phyloP scores from a whole-genome alignment of 2,113 vertebrate genomes.

The Heterotis niloticus region DNA sequence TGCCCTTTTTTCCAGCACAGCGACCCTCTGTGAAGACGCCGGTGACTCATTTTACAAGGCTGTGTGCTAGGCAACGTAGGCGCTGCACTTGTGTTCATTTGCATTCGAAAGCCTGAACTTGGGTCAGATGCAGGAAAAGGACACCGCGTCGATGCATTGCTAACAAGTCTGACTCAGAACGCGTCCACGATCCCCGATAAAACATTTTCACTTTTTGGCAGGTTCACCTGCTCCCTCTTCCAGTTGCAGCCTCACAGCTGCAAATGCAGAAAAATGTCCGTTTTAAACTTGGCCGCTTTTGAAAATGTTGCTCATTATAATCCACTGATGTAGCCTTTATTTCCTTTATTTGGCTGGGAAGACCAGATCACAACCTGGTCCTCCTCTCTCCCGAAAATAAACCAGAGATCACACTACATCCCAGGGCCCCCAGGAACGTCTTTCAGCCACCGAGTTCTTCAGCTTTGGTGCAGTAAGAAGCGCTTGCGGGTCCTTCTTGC shows the following conservation, averaged over 20 bases:
- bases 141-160: neutral
- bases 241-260: neutral
- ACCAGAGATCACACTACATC: no score
- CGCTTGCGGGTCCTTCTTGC: no score
- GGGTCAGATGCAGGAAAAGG: neutral
- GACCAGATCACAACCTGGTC: no score
- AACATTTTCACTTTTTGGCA: neutral
- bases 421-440: no score
- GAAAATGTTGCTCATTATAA: neutral
- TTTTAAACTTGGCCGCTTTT: neutral
- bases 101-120: neutral
- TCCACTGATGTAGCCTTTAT: neutral
- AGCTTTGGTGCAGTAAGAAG: no score
- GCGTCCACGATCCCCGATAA: slow-evolving; percentile 5
- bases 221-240: neutral
- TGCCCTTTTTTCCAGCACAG: neutral
- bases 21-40: neutral
- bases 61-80: slow-evolving; percentile 3
- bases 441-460: no score
- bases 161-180: neutral
- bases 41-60: slow-evolving; percentile 8
- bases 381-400: no score
- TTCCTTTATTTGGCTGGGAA: no score
- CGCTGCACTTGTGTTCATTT: neutral
- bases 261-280: no score